A percentile compares a stretch with the other conserved stretches of the same genome.
Conservation (phyloP, 2,113 vertebrate species). For the Rutilus rutilus region DNA sequence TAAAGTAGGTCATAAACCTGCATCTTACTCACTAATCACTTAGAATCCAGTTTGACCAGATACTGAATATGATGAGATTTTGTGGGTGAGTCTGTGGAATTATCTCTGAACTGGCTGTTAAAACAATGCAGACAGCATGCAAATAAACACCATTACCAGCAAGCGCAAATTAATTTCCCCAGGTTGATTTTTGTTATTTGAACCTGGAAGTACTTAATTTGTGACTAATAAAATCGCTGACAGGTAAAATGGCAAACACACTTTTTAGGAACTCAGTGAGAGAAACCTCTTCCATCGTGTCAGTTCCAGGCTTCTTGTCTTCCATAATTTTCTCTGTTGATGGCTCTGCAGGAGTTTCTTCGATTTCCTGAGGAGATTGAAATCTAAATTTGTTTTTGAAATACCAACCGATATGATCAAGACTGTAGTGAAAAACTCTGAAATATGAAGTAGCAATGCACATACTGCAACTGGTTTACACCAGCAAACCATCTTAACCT, state of each 20-base stretch:
- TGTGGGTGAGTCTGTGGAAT: neutral
- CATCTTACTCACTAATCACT: neutral
- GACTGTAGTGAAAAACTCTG: neutral
- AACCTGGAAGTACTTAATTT: neutral
- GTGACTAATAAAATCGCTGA: neutral
- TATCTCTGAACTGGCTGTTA: neutral
- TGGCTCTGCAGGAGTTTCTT: neutral
- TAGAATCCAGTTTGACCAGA: neutral
- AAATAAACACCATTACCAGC: neutral
- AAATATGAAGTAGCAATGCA: neutral
- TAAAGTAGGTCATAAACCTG: slow-evolving; percentile 5
- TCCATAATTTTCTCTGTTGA: slow-evolving; percentile 41
- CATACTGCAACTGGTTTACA: neutral
- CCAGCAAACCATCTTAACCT: neutral
- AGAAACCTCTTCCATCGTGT: slow-evolving; percentile 63
- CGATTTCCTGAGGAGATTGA: slow-evolving; percentile 59
- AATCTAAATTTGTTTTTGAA: neutral
- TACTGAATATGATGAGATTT: neutral
- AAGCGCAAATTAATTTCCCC: neutral
- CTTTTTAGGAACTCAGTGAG: slow-evolving; percentile 86
- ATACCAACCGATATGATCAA: neutral
- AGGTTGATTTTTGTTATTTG: neutral
- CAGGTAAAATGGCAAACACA: slow-evolving; percentile 62
- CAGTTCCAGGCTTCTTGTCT: slow-evolving; percentile 33
- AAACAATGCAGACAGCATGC: neutral